phyloP scores from a whole-genome alignment of 2,113 vertebrate species.

The Acanthochromis polyacanthus region DNA sequence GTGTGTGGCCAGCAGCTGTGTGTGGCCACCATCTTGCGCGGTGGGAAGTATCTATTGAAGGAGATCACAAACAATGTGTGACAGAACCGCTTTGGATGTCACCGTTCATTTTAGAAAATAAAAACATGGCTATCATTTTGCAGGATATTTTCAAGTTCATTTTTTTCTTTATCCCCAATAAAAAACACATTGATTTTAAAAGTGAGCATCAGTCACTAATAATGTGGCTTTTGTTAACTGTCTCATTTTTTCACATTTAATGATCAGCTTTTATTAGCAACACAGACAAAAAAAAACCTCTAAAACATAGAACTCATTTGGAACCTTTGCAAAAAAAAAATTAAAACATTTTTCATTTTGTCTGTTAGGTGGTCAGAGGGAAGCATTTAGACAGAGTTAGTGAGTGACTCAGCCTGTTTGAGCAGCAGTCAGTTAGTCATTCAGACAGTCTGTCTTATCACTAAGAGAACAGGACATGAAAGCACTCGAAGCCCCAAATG shows the following conservation, averaged over 20 bases:
- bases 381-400: constrained; percentile 25
- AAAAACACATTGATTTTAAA: constrained; percentile 23
- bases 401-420: constrained; percentile 48
- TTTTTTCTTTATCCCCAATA: neutral
- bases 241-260: neutral
- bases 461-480: constrained; percentile 73
- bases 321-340: neutral
- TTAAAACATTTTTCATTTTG: constrained; percentile 19
- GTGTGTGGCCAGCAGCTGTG: constrained; percentile 60
- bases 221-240: constrained; percentile 27
- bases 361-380: constrained; percentile 47
- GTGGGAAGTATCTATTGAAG: constrained; percentile 11
- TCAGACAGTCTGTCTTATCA: constrained; percentile 71
- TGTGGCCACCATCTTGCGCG: constrained; percentile 45
- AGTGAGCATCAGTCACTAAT: neutral
- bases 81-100: constrained; percentile 36
- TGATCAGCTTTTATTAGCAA: constrained; percentile 1
- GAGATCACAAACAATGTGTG: constrained; percentile 42
- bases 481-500: constrained; percentile 75
- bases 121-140: neutral
- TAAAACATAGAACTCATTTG: constrained; percentile 5
- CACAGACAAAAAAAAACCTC: neutral
- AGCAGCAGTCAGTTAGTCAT: constrained; percentile 57
- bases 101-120: constrained; percentile 31
- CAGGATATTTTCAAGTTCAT: neutral